Base-by-base conservation (phyloP, 2,113 vertebrate species). In the Miniopterus natalensis region DNA sequence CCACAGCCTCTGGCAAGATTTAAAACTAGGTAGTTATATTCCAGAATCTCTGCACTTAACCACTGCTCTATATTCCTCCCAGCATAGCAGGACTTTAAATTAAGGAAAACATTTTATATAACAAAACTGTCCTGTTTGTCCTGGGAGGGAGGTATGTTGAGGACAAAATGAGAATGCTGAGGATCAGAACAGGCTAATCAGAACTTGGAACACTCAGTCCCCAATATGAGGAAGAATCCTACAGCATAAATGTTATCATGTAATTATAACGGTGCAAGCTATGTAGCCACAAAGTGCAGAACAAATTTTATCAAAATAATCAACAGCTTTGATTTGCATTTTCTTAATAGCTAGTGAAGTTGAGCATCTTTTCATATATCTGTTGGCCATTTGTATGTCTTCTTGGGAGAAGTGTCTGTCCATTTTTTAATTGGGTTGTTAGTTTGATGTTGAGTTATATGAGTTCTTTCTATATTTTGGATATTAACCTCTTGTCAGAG, bases 101-200 rank as follows among this genome's bases (percentile, higher is more conserved):
- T 84, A 85, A 94, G 78, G 21, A 90, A 95, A 84, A 78, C 74
- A 86, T 57, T 92, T 94, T 92, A 77, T 83, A 15, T 83, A 90
- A 84, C 57, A 68, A 94, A 92, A 65, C 65, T 92, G 3, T 75
- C 49, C 31, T 90, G 55, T 83, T 92, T 95, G 14, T 94, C n/a
- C 25, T 90, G 17, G 89, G 63, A 92, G 31, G 20, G 42, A 15
- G 29, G 0, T 25, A 36, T 53, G 29, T 71, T 71, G 74, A 92
- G 47, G 42, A 70, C 31, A 97, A 85, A 83, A 47, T 84, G 51
- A 92, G 27, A 87, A 90, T 84, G 70, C 55, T 61, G 40, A 92
- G 25, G 61, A 17, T 51, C 17, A 68, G 57, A 57, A 87, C 12
- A 86, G 45, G 18, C 80, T 83, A 66, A 92, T 68, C n/a, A 66